Conservation (phyloP, 2,113 vertebrate species). For the Catagonus wagneri region DNA sequence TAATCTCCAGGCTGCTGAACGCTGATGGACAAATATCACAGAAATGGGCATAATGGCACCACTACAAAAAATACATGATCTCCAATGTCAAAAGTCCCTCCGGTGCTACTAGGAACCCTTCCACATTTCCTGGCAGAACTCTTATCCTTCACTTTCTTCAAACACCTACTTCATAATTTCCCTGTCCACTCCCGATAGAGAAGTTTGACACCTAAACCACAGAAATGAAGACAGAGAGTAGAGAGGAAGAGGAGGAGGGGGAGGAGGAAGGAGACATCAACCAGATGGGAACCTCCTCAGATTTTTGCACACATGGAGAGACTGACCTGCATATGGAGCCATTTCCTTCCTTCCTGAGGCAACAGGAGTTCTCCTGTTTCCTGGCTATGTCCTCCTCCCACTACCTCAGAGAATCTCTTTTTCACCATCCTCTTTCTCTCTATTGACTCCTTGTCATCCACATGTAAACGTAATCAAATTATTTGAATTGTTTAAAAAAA, state of each 20-base stretch:
- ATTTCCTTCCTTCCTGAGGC: not conserved
- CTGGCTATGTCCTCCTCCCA: not conserved
- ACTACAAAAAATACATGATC: not conserved
- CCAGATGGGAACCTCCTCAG: not conserved
- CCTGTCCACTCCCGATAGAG: not conserved
- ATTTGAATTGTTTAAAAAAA: not conserved
- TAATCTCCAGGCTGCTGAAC: not conserved
- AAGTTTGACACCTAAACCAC: not conserved
- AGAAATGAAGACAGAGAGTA: not conserved
- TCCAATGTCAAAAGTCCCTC: not conserved
- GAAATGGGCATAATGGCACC: not conserved
- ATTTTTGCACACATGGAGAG: not conserved
- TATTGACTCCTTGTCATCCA: not conserved
- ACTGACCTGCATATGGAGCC: not conserved
- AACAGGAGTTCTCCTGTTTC: not conserved
- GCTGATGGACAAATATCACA: not conserved
- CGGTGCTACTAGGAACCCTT: not conserved
- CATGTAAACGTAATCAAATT: not conserved
- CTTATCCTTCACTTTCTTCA: not conserved
- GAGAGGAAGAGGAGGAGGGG: not conserved
- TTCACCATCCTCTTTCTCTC: not conserved
- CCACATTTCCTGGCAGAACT: not conserved
- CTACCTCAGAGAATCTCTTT: not conserved
- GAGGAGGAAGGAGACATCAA: not conserved
- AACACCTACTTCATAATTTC: not conserved